Base-by-base conservation (phyloP, 1,140 invertebrate species). In the Tetraneura akinire region DNA sequence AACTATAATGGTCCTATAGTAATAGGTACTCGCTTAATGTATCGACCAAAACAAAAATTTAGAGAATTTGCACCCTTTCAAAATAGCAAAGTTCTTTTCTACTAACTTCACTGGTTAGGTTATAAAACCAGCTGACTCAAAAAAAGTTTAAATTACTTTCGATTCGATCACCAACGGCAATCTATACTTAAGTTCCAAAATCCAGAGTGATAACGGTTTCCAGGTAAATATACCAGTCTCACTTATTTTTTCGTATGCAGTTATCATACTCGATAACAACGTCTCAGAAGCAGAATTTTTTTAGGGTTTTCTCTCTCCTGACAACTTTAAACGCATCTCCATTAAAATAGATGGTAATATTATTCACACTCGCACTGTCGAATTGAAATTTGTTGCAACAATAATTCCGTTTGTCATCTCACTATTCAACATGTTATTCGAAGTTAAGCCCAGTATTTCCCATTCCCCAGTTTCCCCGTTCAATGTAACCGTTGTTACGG, bases 1-100 rank as follows among this genome's bases (percentile, higher is more conserved):
- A 21, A 55, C 4, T 55, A 55, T 55, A 55, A 55, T 55, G 21
- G 53, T 55, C 53, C 53, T 23, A 55, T 55, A 55, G n/a, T 55
- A 8, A 55, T n/a, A 55, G n/a, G n/a, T 55, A 23, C 53, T 55
- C 53, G 53, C 53, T n/a, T 8, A 55, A 55, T 23, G 53, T 21
- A 55, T 3, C 21, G 53, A 55, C 10, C 53, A 8, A 55, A 55
- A 55, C 10, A 55, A 8, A 23, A 55, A 55, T 11, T 10, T 55
- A 11, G 53, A 21, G 1, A 55, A 55, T 23, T 23, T 21, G 53
- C 53, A 55, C 21, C 53, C 53, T 21, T 53, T n/a, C n/a, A n/a
- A n/a, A n/a, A n/a, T n/a, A n/a, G n/a, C n/a, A n/a, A n/a, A n/a
- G n/a, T n/a, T n/a, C n/a, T n/a, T n/a, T n/a, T n/a, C n/a, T n/a